A percentile compares a stretch with the other conserved stretches of the same genome.
phyloP scores from a whole-genome alignment of 30 jellyfish, hydroid and myxozoan species.

The Chrysaora quinquecirrha region DNA sequence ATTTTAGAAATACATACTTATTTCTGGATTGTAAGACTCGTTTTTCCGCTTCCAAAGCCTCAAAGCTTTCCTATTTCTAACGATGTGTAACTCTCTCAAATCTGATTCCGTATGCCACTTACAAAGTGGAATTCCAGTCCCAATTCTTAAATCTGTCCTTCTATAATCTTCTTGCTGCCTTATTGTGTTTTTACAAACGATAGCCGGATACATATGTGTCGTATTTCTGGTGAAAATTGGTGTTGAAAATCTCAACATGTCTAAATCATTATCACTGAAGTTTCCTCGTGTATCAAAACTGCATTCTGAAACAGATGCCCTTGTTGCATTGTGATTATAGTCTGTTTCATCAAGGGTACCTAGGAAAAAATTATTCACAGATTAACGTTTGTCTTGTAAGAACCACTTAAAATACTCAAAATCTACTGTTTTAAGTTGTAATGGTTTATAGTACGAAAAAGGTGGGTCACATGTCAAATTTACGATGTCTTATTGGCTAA shows the following conservation, averaged over 20 bases:
- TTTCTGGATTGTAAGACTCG: no score
- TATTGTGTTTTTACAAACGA: background rate
- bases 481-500: no score
- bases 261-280: background rate
- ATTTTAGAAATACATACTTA: no score
- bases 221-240: background rate
- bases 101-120: slow-evolving; percentile 3
- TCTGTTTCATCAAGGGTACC: no score
- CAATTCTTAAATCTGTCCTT: background rate
- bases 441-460: no score
- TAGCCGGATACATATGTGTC: background rate
- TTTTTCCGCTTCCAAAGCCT: background rate
- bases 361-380: no score
- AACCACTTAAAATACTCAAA: no score
- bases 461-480: no score
- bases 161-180: background rate
- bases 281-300: background rate
- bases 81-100: background rate
- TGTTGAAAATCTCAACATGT: background rate
- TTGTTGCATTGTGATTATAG: no score
- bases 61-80: background rate
- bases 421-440: no score
- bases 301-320: background rate
- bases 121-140: background rate
- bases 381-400: no score